Conservation (phyloP, 2,797 vertebrate species). For the Ficedula albicollis region DNA sequence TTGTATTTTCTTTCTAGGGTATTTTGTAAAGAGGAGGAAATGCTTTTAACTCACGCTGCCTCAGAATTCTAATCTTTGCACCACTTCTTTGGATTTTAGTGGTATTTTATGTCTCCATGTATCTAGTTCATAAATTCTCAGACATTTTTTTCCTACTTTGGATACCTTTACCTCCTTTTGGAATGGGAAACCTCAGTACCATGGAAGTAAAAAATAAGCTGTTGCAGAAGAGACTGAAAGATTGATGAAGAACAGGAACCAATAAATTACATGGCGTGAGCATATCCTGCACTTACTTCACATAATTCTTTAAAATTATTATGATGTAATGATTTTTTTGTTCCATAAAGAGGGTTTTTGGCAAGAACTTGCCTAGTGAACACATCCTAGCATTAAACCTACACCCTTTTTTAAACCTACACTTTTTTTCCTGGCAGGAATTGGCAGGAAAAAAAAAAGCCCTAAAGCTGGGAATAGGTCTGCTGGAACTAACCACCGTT, state of each 20-base stretch:
- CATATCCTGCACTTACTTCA: conserved; percentile 24
- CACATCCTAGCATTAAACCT: neutral
- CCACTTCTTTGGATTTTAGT: neutral
- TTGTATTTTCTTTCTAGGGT: neutral
- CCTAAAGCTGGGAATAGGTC: neutral
- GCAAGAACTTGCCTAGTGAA: conserved; percentile 7
- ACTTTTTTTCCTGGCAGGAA: neutral
- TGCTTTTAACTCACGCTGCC: neutral
- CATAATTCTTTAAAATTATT: conserved; percentile 47
- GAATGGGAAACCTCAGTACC: neutral
- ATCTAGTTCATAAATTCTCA: conserved; percentile 45
- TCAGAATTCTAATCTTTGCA: neutral
- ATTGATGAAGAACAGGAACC: conserved; percentile 45
- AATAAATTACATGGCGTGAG: conserved; percentile 22
- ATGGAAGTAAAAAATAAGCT: conserved; percentile 13
- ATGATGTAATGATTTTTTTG: conserved; percentile 29
- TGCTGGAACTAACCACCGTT: neutral
- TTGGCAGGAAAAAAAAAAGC: neutral
- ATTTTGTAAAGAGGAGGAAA: neutral
- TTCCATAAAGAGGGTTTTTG: conserved; percentile 1
- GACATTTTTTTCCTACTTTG: conserved; percentile 14
- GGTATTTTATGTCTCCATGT: neutral
- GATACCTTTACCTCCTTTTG: conserved; percentile 35
- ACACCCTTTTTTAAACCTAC: neutral
- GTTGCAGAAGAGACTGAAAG: conserved; percentile 38